These are phyloP conservation scores for Acholoe squamosa DNA, from an alignment of 2,888 invertebrate genomes.

Conservation along the genomic window DNA sequence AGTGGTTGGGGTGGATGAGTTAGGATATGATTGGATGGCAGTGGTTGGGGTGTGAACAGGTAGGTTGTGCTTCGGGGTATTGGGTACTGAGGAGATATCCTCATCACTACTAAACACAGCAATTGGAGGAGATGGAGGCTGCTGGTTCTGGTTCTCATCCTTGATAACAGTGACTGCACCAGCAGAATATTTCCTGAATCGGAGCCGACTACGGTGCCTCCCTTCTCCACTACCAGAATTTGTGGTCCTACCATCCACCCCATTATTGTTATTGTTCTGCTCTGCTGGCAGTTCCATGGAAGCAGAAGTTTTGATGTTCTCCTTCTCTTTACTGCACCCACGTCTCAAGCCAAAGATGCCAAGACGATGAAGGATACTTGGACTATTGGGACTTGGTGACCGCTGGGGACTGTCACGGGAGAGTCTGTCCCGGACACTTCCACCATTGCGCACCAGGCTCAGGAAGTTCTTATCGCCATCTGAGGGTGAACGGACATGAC, in stretches of 20 bases:
- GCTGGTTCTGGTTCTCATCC: constrained; percentile 63
- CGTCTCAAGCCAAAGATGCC: constrained; percentile 42
- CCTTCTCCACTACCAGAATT: neutral
- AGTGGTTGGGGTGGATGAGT: neutral
- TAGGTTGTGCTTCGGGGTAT: constrained; percentile 61
- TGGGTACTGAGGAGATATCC: constrained; percentile 68
- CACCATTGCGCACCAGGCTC: constrained; percentile 58
- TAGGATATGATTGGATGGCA: neutral
- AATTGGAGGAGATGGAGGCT: constrained; percentile 66
- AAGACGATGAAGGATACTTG: constrained; percentile 41
- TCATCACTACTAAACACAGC: constrained; percentile 71
- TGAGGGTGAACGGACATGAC: constrained; percentile 58
- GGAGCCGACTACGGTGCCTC: constrained; percentile 45
- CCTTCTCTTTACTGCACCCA: constrained; percentile 39
- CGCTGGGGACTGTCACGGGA: constrained; percentile 55
- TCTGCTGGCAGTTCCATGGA: constrained; percentile 56
- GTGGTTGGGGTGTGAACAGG: neutral
- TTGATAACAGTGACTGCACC: constrained; percentile 42
- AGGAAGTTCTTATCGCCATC: constrained; percentile 59
- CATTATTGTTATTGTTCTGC: constrained; percentile 41
- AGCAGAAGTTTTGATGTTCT: constrained; percentile 50
- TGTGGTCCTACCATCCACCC: neutral
- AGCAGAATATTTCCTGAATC: constrained; percentile 54
- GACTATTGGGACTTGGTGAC: constrained; percentile 56
- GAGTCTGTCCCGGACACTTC: constrained; percentile 52